Evolutionary conservation across 1,140 invertebrate genomes (phyloP).

Genomic region (Temnothorax longispinosus): DNA sequence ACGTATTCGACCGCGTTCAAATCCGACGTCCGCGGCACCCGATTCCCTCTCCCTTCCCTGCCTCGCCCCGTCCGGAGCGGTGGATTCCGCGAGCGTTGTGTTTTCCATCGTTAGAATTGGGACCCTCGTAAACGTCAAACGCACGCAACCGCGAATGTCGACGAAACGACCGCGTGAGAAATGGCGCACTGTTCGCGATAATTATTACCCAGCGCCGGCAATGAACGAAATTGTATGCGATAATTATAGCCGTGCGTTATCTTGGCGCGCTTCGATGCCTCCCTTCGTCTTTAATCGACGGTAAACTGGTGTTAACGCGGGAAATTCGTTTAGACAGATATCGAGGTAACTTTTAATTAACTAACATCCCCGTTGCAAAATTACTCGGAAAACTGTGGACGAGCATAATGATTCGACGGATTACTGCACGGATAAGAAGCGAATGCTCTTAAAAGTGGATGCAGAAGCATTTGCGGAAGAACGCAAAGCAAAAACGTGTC

Average conservation of each 20-base stretch:
- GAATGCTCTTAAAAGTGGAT: not conserved
- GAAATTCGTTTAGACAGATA: not conserved
- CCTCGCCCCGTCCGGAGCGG: not conserved
- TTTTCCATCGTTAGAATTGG: not conserved
- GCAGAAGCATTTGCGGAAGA: not conserved
- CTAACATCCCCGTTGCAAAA: constrained; percentile 17
- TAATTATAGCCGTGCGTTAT: constrained; percentile 3
- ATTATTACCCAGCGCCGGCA: not conserved
- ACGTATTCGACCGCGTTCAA: not conserved
- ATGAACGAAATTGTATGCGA: not conserved
- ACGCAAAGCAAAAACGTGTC: not conserved
- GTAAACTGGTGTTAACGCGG: not conserved
- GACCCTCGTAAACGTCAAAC: constrained; percentile 35
- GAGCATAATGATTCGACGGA: not conserved
- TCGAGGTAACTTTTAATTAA: constrained; percentile 40
- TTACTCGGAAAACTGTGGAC: not conserved
- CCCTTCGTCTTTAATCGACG: not conserved
- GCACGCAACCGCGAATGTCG: not conserved
- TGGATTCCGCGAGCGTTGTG: constrained; percentile 10
- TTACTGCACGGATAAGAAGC: not conserved
- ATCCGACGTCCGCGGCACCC: constrained; percentile 3
- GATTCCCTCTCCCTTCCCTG: not conserved
- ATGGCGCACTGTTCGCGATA: constrained; percentile 25
- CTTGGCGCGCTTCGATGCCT: not conserved
- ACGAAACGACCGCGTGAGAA: constrained; percentile 37